Evolutionary conservation across 2,113 vertebrate species (phyloP).

Genomic region (Bubo scandiacus): DNA sequence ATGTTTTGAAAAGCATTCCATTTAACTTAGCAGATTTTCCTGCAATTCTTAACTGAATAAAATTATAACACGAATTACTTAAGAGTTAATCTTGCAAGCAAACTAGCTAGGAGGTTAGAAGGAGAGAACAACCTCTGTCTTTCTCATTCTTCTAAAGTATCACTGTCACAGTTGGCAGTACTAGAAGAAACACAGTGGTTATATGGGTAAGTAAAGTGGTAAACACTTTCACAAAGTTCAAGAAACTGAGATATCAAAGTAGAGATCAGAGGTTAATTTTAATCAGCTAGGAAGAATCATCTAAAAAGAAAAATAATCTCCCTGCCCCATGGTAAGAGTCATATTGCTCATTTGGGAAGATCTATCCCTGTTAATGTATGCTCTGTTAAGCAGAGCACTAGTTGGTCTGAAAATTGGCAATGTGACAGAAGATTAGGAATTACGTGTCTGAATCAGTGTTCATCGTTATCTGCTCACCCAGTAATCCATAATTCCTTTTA

Average conservation of each 20-base stretch:
- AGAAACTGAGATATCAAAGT: background rate
- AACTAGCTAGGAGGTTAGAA: background rate
- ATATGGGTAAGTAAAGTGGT: no score
- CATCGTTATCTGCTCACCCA: background rate
- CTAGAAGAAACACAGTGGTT: background rate
- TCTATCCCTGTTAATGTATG: rapidly evolving
- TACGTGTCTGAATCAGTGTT: background rate
- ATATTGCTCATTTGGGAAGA: background rate
- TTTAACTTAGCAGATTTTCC: background rate
- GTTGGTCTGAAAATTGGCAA: background rate
- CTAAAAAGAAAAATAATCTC: background rate
- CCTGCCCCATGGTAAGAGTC: background rate
- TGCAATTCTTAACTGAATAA: background rate
- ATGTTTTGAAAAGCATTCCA: background rate
- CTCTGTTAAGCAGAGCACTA: background rate
- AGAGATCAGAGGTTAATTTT: background rate
- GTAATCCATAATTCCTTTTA: background rate
- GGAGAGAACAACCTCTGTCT: background rate
- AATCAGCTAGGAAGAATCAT: background rate
- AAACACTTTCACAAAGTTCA: background rate
- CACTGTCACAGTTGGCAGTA: background rate
- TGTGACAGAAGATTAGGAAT: background rate
- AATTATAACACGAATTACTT: background rate
- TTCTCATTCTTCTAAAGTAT: background rate
- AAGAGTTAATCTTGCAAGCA: background rate